Base-by-base conservation (phyloP, 2,113 vertebrate species). In the Catharus minimus region DNA sequence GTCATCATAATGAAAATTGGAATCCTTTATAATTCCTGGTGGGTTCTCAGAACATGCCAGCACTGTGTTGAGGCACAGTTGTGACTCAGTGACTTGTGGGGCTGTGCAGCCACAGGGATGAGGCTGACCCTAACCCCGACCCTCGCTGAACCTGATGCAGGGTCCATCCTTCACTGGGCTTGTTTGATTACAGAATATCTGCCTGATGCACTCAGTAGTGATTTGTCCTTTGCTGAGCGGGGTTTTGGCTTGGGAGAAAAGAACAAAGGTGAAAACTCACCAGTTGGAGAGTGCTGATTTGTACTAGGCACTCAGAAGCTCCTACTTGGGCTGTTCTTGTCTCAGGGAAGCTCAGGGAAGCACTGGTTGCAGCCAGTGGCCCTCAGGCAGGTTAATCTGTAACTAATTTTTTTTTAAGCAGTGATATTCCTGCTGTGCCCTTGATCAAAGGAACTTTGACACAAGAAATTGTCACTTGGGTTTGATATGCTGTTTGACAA, bases 51-150 rank as follows among this genome's bases (percentile, higher is more conserved):
- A 17, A 9, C 7, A 0, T 3, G 8, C 6, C 39, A 27, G 22
- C 1, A 13, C n/a, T 50, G 38, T 0, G 0, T 1, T 64, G 77
- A 39, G 36, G 77, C 12, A 33, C 0, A 0, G 30, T 7, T 2
- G 4, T 2, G 2, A 24, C 55, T 64, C 3, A 11, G 15, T 13
- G 19, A 36, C 19, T 33, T 3, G 2, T 5, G 11, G 32, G 55
- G 27, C 33, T 52, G 33, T 7, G 4, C 28, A 57, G 41, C 30
- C 28, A 10, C 26, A 11, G 36, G 23, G 30, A 10, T 5, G 13
- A 33, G 38, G 10, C 3, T 69, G 23, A 60, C 18, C 33, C n/a
- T 55, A 2, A 32, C 27, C 38, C 43, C 49, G 2, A n/a, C 23
- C 24, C 18, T 76, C 2, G 5, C 36, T 24, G 18, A 46, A 26